phyloP scores from a whole-genome alignment of 2,113 vertebrate genomes.

The Ophiodon elongatus region DNA sequence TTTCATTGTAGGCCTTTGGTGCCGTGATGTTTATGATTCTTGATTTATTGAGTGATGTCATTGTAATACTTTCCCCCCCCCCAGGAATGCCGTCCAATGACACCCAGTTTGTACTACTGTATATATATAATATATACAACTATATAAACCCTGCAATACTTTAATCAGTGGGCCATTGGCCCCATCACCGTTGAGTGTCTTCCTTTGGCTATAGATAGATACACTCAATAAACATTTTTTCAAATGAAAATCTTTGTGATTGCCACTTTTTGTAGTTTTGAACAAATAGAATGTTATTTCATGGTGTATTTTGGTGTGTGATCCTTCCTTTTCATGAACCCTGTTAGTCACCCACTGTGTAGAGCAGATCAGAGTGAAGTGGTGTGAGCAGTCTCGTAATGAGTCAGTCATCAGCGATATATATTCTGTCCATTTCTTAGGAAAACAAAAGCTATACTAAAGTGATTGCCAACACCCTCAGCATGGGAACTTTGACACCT shows the following conservation, averaged over 20 bases:
- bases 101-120: no score
- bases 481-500: slow-evolving; percentile 46
- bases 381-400: slow-evolving; percentile 3
- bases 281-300: background rate
- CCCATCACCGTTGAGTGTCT: background rate
- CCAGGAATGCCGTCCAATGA: no score
- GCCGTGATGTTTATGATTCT: background rate
- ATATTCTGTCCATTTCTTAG: slow-evolving; percentile 58
- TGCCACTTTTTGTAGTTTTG: background rate
- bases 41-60: no score
- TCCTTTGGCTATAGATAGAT: background rate
- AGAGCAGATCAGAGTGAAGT: background rate
- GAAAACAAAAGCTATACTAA: slow-evolving; percentile 68
- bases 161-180: no score
- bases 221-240: background rate
- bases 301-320: background rate
- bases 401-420: slow-evolving; percentile 36
- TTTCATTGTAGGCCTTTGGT: background rate
- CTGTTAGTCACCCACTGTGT: no score
- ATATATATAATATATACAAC: no score
- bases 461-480: background rate
- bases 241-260: background rate
- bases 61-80: no score
- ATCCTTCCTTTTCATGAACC: background rate
- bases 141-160: no score